phyloP scores from a whole-genome alignment of 2,888 invertebrate genomes.

The Amphiduros pacificus region DNA sequence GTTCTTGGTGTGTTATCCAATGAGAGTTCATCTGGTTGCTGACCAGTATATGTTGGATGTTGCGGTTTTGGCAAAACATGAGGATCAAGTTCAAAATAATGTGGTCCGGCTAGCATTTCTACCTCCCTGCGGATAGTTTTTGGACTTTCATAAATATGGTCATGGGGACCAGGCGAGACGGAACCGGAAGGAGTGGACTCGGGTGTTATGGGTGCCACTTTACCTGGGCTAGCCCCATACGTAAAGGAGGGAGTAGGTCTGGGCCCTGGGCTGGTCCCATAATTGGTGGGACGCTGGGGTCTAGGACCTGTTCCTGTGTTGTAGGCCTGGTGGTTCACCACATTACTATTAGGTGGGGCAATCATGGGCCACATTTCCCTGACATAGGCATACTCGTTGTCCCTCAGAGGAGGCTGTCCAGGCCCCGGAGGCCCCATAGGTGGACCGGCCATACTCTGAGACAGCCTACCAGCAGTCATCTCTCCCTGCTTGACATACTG shows the following conservation, averaged over 20 bases:
- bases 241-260: neutral
- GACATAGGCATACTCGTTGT: constrained; percentile 20
- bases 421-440: neutral
- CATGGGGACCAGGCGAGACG: neutral
- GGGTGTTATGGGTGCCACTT: neutral
- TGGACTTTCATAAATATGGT: constrained; percentile 12
- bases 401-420: neutral
- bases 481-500: constrained; percentile 12
- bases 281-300: neutral
- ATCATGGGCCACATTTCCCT: constrained; percentile 18
- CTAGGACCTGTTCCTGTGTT: too few relatives aligned
- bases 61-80: too few relatives aligned
- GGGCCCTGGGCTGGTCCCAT: neutral
- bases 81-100: constrained; percentile 3
- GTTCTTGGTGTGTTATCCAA: too few relatives aligned
- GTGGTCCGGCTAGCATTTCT: too few relatives aligned
- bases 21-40: too few relatives aligned
- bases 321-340: neutral
- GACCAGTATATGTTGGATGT: too few relatives aligned
- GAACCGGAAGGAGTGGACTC: neutral
- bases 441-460: neutral
- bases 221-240: neutral
- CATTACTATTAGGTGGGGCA: constrained; percentile 1
- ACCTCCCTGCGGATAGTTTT: neutral
- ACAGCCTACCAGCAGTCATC: neutral